Conservation (phyloP, 2,797 vertebrate species). For the Lagodon rhomboides region DNA sequence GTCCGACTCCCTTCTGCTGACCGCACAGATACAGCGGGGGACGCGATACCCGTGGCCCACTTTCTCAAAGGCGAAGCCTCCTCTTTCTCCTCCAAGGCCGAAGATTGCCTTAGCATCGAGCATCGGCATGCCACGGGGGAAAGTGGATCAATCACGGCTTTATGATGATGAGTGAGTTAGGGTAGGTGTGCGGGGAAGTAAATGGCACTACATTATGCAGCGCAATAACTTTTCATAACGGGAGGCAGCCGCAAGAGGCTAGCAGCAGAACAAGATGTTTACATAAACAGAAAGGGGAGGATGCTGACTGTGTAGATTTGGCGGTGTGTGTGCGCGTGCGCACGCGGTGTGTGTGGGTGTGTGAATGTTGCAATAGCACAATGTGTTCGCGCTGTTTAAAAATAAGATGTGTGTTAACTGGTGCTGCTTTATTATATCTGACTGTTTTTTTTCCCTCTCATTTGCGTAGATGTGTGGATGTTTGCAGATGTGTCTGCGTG, state of each 20-base stretch:
- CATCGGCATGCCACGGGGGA: constrained; percentile 32
- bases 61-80: constrained; percentile 66
- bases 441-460: not conserved
- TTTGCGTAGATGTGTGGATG: not conserved
- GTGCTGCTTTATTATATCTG: not conserved
- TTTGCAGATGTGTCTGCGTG: constrained; percentile 21
- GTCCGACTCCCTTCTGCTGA: constrained; percentile 44
- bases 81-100: constrained; percentile 45
- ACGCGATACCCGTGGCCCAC: constrained; percentile 61
- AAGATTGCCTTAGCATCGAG: constrained; percentile 50
- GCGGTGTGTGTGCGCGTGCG: not conserved
- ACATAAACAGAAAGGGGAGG: constrained; percentile 68
- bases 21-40: constrained; percentile 41
- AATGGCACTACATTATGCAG: constrained; percentile 72
- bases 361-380: constrained; percentile 10
- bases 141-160: constrained; percentile 68
- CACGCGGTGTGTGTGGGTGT: constrained; percentile 16
- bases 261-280: constrained; percentile 69
- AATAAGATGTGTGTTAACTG: not conserved
- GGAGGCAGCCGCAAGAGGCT: constrained; percentile 58
- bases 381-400: constrained; percentile 13
- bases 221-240: constrained; percentile 75
- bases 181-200: constrained; percentile 58
- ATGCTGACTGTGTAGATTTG: constrained; percentile 73
- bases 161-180: constrained; percentile 68